Percentiles rank a stretch among this genome's conserved stretches.
phyloP scores from a whole-genome alignment of 2,797 vertebrate species.

The Cossypha polioptera region DNA sequence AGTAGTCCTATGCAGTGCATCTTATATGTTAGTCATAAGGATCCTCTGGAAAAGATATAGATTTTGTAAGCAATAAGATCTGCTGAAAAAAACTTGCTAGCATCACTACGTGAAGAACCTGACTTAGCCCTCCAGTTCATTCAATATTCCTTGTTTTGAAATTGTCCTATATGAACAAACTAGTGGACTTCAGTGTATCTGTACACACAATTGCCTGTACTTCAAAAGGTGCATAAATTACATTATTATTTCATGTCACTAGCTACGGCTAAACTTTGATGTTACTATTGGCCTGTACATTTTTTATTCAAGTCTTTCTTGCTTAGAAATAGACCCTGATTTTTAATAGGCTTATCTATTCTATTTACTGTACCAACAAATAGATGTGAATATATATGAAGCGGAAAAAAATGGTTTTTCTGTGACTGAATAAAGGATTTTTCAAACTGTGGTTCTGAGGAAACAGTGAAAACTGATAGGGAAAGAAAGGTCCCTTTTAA shows the following conservation, averaged over 20 bases:
- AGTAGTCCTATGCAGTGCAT: background rate
- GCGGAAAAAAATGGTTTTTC: background rate
- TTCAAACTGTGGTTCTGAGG: background rate
- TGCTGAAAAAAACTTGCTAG: background rate
- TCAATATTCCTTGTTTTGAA: background rate
- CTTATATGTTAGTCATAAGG: background rate
- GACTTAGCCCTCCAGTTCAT: background rate
- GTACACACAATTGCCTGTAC: background rate
- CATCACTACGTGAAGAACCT: background rate
- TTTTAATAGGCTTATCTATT: background rate
- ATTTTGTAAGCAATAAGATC: background rate
- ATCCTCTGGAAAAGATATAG: background rate
- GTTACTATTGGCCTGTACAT: accelerated
- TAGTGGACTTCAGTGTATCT: background rate
- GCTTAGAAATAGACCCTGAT: background rate
- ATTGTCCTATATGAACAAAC: background rate
- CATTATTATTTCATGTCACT: background rate
- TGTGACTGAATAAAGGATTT: background rate
- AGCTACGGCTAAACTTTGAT: background rate
- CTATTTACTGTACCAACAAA: background rate
- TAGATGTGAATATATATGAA: background rate
- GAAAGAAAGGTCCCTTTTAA: background rate
- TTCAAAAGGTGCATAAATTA: background rate
- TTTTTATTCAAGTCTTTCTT: background rate
- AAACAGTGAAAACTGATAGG: background rate